phyloP scores from a whole-genome alignment of 2,113 vertebrate genomes.

The Colinus virginianus region DNA sequence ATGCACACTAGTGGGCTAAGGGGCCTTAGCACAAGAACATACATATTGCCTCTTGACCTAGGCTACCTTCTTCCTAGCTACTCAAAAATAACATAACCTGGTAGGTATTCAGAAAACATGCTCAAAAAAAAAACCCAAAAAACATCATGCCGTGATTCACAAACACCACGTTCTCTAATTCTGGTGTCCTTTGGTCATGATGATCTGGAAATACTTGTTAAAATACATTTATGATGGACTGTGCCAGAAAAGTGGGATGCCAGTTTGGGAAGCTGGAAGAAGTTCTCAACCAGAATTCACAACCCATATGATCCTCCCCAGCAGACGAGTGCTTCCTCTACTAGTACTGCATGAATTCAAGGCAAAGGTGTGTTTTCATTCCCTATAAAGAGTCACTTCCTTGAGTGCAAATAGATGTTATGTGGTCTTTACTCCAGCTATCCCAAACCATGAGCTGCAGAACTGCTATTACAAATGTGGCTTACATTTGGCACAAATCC shows the following conservation, averaged over 20 bases:
- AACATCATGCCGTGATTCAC: background rate
- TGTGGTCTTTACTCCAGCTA: background rate
- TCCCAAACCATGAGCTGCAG: background rate
- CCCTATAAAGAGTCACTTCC: background rate
- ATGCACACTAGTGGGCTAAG: background rate
- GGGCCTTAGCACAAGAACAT: background rate
- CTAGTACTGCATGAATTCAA: background rate
- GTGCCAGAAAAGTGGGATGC: background rate
- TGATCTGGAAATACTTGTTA: background rate
- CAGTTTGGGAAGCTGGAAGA: background rate
- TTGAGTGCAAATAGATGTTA: background rate
- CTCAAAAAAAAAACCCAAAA: background rate
- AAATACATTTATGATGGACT: background rate
- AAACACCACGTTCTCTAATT: background rate
- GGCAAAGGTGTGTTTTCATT: background rate
- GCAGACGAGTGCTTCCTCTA: background rate
- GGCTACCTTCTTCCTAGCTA: background rate
- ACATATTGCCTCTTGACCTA: background rate
- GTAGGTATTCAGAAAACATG: background rate
- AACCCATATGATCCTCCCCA: background rate
- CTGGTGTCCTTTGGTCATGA: background rate
- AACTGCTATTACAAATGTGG: background rate
- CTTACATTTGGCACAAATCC: background rate
- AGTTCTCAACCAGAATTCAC: background rate
- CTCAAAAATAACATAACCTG: background rate